These are phyloP conservation scores for Conus ventricosus DNA, from an alignment of 1,140 invertebrate genomes.

Conservation along the genomic window DNA sequence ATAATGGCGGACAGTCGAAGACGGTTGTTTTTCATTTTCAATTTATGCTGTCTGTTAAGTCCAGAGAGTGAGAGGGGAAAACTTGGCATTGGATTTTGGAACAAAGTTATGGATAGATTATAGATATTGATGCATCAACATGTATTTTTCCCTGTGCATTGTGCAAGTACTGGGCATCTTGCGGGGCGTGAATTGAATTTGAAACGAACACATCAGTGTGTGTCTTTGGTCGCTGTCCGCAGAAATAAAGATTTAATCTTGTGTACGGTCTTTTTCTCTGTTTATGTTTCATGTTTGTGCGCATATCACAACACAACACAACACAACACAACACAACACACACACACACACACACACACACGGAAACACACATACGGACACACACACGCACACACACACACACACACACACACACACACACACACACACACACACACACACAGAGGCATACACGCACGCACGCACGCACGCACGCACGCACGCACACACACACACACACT, in stretches of 20 bases:
- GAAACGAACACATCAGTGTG: neutral
- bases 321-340: no score
- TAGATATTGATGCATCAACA: neutral
- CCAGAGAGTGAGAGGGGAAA: no score
- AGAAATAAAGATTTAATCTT: neutral
- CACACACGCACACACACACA: neutral
- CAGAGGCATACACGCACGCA: neutral
- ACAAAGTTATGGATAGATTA: neutral
- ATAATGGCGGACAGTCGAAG: no score
- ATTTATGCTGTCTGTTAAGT: no score
- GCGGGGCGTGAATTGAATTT: neutral
- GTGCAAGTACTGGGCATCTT: neutral
- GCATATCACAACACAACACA: no score
- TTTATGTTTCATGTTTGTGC: neutral
- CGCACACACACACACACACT: neutral
- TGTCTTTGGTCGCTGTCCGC: neutral
- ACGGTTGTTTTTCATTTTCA: no score
- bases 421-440: conserved; percentile 1
- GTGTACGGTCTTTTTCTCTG: neutral
- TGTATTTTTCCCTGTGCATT: neutral
- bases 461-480: neutral
- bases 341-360: neutral
- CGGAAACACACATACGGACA: neutral
- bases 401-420: no score
- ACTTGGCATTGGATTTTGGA: no score